A percentile compares a stretch with the other conserved stretches of the same genome.
Evolutionary conservation across 2,797 vertebrate species (phyloP).

Genomic region (Melanotaenia maccullochi): DNA sequence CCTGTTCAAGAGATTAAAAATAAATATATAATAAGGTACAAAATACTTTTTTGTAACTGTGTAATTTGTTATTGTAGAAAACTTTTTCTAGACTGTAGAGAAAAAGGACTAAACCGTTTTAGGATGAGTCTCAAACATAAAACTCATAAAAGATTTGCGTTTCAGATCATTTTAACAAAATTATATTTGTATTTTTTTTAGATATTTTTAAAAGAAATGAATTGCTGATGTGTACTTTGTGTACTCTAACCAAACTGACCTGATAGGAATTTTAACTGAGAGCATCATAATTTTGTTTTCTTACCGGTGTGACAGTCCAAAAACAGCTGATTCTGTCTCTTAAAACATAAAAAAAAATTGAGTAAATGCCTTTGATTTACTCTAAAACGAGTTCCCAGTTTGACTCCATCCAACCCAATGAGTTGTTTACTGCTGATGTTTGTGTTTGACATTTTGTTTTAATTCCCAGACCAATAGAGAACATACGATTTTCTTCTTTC

Average conservation of each 20-base stretch:
- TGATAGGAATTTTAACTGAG: neutral
- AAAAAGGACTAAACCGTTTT: neutral
- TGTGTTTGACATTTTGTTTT: neutral
- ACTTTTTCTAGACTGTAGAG: too few relatives aligned
- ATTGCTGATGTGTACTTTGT: neutral
- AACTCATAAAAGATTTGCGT: neutral
- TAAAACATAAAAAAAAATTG: too few relatives aligned
- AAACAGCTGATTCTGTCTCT: too few relatives aligned
- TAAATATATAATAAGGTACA: too few relatives aligned
- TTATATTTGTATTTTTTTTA: too few relatives aligned
- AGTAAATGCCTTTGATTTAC: neutral
- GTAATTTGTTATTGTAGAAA: too few relatives aligned
- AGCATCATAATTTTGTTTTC: too few relatives aligned
- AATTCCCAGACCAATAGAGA: conserved; percentile 1
- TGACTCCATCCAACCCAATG: neutral
- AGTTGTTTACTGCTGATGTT: neutral
- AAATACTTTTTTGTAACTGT: too few relatives aligned
- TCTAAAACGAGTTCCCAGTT: neutral
- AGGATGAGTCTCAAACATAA: neutral
- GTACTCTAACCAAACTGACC: neutral
- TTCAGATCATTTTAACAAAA: neutral
- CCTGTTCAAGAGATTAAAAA: too few relatives aligned
- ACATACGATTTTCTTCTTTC: conserved; percentile 36
- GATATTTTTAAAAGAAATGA: neutral
- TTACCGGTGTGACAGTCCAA: too few relatives aligned